Evolutionary conservation across 2,888 invertebrate genomes (phyloP).

Genomic region (Drosophila hawaiiensis): DNA sequence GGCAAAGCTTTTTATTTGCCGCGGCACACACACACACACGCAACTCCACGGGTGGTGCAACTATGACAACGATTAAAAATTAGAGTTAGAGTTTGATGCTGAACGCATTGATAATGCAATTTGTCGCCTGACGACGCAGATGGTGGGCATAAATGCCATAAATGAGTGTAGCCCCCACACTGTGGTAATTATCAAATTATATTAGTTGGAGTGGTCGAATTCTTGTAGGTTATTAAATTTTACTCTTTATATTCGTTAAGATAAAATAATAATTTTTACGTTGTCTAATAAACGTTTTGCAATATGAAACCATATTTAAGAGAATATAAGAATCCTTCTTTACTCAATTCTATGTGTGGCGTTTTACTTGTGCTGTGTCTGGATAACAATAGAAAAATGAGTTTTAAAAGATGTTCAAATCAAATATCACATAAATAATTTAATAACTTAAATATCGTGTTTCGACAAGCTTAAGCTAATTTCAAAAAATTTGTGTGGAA

Average conservation of each 20-base stretch:
- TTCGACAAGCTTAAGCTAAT: neutral
- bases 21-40: neutral
- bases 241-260: neutral
- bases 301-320: neutral
- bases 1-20: conserved; percentile 49
- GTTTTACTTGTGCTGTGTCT: neutral
- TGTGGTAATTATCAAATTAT: conserved; percentile 1
- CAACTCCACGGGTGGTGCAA: conserved; percentile 31
- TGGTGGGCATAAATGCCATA: conserved; percentile 15
- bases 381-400: neutral
- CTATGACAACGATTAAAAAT: neutral
- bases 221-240: neutral
- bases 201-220: neutral
- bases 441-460: neutral
- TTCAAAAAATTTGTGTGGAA: neutral
- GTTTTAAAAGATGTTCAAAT: too few species aligned
- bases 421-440: neutral
- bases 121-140: conserved; percentile 44
- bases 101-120: conserved; percentile 64
- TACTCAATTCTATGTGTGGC: neutral
- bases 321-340: neutral
- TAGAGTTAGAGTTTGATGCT: neutral
- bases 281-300: neutral
- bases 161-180: too few species aligned
- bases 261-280: neutral